Percentiles rank a stretch among this genome's conserved stretches.
Evolutionary conservation across 2,797 vertebrate genomes (phyloP).

Genomic region (Parauchenoglanis ngamensis): DNA sequence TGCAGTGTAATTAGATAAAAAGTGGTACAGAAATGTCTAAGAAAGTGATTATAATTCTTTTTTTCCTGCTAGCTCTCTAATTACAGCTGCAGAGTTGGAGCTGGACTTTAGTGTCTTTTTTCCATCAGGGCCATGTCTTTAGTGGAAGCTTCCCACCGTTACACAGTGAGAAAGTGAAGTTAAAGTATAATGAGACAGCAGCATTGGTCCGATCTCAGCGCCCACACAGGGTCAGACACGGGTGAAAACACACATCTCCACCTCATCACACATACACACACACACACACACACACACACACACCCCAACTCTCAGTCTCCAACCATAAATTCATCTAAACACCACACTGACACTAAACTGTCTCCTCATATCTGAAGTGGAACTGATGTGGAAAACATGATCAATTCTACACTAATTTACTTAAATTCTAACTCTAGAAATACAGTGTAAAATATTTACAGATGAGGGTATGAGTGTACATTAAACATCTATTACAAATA

Average conservation of each 20-base stretch:
- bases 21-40: not conserved
- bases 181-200: conserved; percentile 47
- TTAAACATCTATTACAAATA: not conserved
- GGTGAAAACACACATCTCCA: conserved; percentile 33
- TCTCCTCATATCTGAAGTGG: not conserved
- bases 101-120: conserved; percentile 10
- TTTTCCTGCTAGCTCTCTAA: conserved; percentile 17
- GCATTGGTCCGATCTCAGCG: conserved; percentile 26
- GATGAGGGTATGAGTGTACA: not conserved
- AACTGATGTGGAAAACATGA: not conserved
- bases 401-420: not conserved
- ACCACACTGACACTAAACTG: not conserved
- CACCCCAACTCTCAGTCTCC: not conserved
- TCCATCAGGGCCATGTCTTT: not conserved
- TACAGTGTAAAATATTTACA: not conserved
- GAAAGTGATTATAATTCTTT: conserved; percentile 2
- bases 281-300: conserved; percentile 20
- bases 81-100: conserved; percentile 8
- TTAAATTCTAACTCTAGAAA: not conserved
- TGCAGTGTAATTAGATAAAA: not conserved
- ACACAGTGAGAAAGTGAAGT: conserved; percentile 29
- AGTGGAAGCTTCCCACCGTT: conserved; percentile 11
- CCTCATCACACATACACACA: conserved; percentile 1
- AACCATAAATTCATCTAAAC: conserved; percentile 1
- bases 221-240: conserved; percentile 30